Conservation (phyloP, 1,140 invertebrate species). For the Probaryconus sp. region DNA sequence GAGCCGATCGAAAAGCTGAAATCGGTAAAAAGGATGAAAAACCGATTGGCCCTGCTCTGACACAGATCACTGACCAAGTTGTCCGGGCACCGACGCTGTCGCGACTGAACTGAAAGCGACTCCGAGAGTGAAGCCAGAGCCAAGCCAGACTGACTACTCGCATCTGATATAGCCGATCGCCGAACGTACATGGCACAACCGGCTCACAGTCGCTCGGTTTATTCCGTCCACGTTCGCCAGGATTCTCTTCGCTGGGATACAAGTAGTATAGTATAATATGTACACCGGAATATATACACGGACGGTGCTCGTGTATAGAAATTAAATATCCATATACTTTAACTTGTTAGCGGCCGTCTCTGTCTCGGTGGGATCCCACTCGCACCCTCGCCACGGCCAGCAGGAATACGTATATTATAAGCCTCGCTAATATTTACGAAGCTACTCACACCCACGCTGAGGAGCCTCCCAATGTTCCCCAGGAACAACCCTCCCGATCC, state of each 20-base stretch:
- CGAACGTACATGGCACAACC: constrained; percentile 46
- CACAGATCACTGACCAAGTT: constrained; percentile 62
- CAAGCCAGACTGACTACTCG: constrained; percentile 57
- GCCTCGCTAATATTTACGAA: constrained; percentile 25
- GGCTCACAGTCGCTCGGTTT: constrained; percentile 53
- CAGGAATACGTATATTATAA: constrained; percentile 34
- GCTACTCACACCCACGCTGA: constrained; percentile 45
- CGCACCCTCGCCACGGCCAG: constrained; percentile 9
- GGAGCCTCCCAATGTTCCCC: constrained; percentile 41
- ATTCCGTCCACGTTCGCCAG: constrained; percentile 45
- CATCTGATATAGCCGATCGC: constrained; percentile 57
- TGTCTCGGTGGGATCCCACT: constrained; percentile 5
- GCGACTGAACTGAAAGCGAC: constrained; percentile 50
- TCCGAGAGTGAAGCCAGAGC: constrained; percentile 45
- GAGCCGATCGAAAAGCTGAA: too few species aligned
- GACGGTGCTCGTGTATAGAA: constrained; percentile 35
- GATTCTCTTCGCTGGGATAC: constrained; percentile 23
- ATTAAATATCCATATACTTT: constrained; percentile 60
- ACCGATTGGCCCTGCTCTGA: constrained; percentile 60
- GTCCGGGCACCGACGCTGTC: constrained; percentile 55
- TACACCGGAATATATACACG: constrained; percentile 27
- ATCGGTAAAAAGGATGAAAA: background rate
- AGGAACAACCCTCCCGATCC: constrained; percentile 47
- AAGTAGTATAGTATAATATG: constrained; percentile 49
- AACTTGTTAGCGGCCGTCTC: constrained; percentile 45